A percentile compares a stretch with the other conserved stretches of the same genome.
Evolutionary conservation across 2,113 vertebrate genomes (phyloP).

Genomic region (Etheostoma spectabile): DNA sequence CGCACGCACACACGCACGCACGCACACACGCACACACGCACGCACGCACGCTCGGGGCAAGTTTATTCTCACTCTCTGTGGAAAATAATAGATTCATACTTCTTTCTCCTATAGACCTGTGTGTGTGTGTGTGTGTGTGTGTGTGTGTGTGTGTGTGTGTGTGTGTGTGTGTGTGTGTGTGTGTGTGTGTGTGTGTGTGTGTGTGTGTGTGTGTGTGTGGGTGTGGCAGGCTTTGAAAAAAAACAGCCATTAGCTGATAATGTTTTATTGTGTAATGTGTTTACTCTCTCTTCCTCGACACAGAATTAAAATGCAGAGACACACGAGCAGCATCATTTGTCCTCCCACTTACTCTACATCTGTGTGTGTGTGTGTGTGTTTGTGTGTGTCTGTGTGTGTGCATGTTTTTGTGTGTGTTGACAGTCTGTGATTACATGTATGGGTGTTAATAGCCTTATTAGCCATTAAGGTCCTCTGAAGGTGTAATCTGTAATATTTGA

Average conservation of each 20-base stretch:
- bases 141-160: conserved; percentile 11
- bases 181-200: conserved; percentile 6
- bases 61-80: conserved; percentile 25
- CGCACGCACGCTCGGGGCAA: background rate
- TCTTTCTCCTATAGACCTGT: conserved; percentile 9
- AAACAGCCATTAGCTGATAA: conserved; percentile 24
- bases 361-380: conserved; percentile 4
- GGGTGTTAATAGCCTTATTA: conserved; percentile 28
- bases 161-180: conserved; percentile 9
- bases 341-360: background rate
- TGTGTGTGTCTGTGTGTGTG: background rate
- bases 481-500: conserved; percentile 36
- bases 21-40: background rate
- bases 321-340: conserved; percentile 21
- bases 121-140: conserved; percentile 1
- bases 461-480: conserved; percentile 12
- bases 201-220: conserved; percentile 6
- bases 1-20: background rate
- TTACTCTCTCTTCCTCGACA: conserved; percentile 11
- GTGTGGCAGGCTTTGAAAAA: background rate
- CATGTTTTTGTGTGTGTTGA: background rate
- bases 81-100: conserved; percentile 30
- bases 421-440: background rate
- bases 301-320: conserved; percentile 41
- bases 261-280: conserved; percentile 22